A percentile compares a stretch with the other conserved stretches of the same genome.
Evolutionary conservation across 2,797 vertebrate genomes (phyloP).

Genomic region (Esox masquinongy): DNA sequence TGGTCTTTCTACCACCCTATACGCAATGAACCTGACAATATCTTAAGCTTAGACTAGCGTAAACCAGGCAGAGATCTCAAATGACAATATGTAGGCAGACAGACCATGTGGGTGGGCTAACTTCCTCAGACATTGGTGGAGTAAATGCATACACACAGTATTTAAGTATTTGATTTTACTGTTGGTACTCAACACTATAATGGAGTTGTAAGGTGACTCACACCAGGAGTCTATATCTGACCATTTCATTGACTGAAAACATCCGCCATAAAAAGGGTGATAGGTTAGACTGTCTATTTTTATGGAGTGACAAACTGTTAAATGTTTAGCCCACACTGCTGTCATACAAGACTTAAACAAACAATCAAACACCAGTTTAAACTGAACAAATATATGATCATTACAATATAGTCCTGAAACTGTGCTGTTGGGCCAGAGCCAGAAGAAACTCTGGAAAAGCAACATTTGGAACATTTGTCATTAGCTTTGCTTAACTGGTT

Average conservation of each 20-base stretch:
- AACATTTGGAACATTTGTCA: too few species aligned
- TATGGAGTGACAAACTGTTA: too few species aligned
- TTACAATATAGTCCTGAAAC: neutral
- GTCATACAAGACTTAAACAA: neutral
- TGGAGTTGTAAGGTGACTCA: neutral
- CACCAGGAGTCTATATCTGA: neutral
- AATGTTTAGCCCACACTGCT: too few species aligned
- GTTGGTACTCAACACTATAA: constrained; percentile 10
- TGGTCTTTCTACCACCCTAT: too few species aligned
- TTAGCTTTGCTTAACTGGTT: too few species aligned
- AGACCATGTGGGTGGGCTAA: neutral
- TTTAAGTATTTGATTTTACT: too few species aligned
- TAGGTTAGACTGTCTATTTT: neutral
- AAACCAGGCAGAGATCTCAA: neutral
- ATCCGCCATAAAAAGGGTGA: neutral
- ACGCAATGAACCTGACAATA: constrained; percentile 18
- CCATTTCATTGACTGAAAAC: constrained; percentile 1
- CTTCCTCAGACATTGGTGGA: constrained; percentile 4
- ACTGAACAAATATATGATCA: neutral
- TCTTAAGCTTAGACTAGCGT: constrained; percentile 26
- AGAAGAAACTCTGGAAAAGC: too few species aligned
- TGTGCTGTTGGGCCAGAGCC: neutral
- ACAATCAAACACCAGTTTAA: neutral
- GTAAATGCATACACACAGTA: constrained; percentile 19
- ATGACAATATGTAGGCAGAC: neutral